phyloP scores from a whole-genome alignment of 2,888 invertebrate species.

The Xestia sexstrigata region DNA sequence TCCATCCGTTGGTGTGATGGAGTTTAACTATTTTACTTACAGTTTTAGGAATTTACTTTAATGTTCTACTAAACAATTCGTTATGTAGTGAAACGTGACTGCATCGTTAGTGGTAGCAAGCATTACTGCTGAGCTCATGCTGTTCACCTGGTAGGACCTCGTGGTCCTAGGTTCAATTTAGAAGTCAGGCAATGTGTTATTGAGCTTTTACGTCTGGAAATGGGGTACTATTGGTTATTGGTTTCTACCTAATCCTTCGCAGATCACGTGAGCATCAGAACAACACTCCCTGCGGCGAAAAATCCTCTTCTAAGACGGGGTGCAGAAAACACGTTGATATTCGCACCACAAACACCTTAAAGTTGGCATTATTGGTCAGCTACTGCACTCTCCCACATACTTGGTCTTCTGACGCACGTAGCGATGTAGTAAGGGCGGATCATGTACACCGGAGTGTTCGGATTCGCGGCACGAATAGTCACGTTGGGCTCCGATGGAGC shows the following conservation, averaged over 20 bases:
- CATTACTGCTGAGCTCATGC: no score
- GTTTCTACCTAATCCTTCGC: not conserved
- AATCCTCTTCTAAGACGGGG: no score
- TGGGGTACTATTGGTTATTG: not conserved
- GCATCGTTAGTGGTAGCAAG: not conserved
- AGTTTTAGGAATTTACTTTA: not conserved
- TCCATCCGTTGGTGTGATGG: conserved; percentile 53
- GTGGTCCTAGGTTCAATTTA: not conserved
- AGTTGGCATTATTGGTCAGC: not conserved
- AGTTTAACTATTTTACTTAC: conserved; percentile 42
- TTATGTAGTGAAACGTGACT: not conserved
- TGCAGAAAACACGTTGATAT: not conserved
- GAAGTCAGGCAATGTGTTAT: not conserved
- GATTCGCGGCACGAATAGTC: no score
- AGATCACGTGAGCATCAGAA: not conserved
- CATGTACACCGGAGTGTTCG: no score
- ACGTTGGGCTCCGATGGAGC: not conserved
- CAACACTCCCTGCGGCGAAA: no score
- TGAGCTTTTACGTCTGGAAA: not conserved
- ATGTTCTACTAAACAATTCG: not conserved
- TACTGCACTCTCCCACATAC: not conserved
- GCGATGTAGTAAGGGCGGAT: no score
- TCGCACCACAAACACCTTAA: no score
- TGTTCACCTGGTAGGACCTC: no score
- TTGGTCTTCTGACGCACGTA: no score